These are phyloP conservation scores for Octopus sinensis DNA, from an alignment of 1,140 invertebrate genomes.

Conservation along the genomic window DNA sequence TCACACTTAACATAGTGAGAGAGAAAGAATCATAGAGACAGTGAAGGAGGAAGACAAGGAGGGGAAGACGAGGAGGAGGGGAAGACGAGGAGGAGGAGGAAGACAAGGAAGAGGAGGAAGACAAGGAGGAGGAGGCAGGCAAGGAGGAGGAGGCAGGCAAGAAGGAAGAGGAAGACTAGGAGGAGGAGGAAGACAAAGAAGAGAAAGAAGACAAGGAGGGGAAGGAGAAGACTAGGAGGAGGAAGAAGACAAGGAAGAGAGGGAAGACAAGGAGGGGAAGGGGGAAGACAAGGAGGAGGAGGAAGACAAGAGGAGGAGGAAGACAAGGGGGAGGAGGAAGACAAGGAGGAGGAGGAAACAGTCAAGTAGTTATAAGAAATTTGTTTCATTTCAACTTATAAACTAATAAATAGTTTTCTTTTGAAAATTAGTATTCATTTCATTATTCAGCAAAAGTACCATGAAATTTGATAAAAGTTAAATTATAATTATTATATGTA, in stretches of 20 bases:
- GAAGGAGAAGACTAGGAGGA: neutral
- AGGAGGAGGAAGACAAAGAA: neutral
- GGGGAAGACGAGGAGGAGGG: no score
- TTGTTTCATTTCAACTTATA: no score
- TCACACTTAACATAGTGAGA: no score
- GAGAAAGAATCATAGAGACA: no score
- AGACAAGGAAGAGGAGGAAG: no score
- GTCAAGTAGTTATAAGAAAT: no score
- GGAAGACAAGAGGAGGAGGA: constrained; percentile 11
- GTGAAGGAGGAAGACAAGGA: neutral
- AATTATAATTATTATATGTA: no score
- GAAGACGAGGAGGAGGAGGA: neutral
- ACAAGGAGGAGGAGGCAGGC: neutral
- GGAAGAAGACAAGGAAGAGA: neutral
- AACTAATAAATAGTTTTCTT: no score
- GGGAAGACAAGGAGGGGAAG: neutral
- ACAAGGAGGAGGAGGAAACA: neutral
- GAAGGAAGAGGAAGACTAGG: neutral
- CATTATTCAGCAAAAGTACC: no score
- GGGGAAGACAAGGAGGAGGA: constrained; percentile 10
- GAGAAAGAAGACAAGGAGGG: neutral
- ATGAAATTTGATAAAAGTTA: no score
- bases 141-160: neutral
- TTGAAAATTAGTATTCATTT: no score
- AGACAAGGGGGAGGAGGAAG: neutral